These are phyloP conservation scores for Miichthys miiuy DNA, from an alignment of 2,797 vertebrate genomes.

Conservation along the genomic window DNA sequence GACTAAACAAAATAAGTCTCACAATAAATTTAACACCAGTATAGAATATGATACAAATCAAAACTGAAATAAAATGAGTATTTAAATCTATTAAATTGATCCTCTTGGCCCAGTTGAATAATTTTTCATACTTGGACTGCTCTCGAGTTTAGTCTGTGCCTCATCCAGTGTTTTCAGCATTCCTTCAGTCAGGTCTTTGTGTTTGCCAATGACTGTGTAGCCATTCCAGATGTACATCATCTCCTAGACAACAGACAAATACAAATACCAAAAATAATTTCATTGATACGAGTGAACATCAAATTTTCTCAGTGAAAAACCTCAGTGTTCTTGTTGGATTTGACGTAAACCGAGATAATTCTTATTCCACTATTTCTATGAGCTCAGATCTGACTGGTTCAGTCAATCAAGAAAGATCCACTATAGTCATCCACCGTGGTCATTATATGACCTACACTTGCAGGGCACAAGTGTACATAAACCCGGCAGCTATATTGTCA, in stretches of 20 bases:
- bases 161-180: constrained; percentile 94
- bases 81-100: neutral
- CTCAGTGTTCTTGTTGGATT: neutral
- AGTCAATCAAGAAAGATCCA: neutral
- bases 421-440: too few species aligned
- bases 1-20: constrained; percentile 18
- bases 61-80: neutral
- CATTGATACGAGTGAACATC: neutral
- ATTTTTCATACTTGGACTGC: constrained; percentile 86
- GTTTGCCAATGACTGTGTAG: constrained; percentile 96
- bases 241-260: constrained; percentile 85
- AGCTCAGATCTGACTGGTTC: neutral
- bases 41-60: constrained; percentile 3
- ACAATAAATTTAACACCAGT: neutral
- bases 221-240: constrained; percentile 99
- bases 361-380: neutral
- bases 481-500: too few species aligned
- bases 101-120: neutral
- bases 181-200: constrained; percentile 92
- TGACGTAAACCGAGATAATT: neutral
- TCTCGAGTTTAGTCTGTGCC: constrained; percentile 89
- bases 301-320: neutral
- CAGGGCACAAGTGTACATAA: too few species aligned
- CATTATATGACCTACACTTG: too few species aligned
- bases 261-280: neutral